Base-by-base conservation (phyloP, 2,888 invertebrate genomes). In the Harpagoxenus sublaevis region DNA sequence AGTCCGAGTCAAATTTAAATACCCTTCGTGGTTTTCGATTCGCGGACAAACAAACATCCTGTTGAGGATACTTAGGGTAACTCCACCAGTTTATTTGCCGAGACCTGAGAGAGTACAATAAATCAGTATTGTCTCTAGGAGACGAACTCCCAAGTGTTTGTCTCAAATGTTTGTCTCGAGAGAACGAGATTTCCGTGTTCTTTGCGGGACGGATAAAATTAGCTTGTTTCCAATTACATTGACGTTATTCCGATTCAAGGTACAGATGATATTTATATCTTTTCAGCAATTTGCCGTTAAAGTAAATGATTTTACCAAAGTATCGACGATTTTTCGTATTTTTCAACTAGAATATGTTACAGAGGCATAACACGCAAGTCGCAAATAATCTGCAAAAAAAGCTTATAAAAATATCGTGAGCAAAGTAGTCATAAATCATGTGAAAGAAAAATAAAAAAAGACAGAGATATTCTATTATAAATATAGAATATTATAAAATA, bases 1-100 rank as follows among this genome's bases (percentile, higher is more conserved):
- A 79, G 75, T 73, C 55, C 71, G 71, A 73, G 55, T 35, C 48
- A 48, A 23, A 79, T 79, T 79, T 71, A 79, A 79, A 79, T 79
- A 60, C 28, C 74, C 35, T 48, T 18, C 45, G 71, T 60, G 71
- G 35, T 35, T 71, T 79, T 70, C 15, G 45, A 79, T 71, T 57
- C 73, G 45, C 57, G 57, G 23, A 3, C 73, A 71, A 79, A 71
- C 57, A 71, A 79, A 71, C 57, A 73, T 60, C 45, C 48, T 23
- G 71, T 45, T 28, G 73, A 71, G 45, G 42, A 23, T 73, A 73
- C 79, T 71, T 71, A 31, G 73, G 79, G 35, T 35, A 35, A 31
- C 73, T 45, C 12, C 23, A 5, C 45, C 57, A 18, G 18, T 60
- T 79, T 79, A 70, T 79, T 79, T 79, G 35, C 48, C n/a, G 70